Conservation (phyloP, 1,140 invertebrate species). For the Drosophila aff. region DNA sequence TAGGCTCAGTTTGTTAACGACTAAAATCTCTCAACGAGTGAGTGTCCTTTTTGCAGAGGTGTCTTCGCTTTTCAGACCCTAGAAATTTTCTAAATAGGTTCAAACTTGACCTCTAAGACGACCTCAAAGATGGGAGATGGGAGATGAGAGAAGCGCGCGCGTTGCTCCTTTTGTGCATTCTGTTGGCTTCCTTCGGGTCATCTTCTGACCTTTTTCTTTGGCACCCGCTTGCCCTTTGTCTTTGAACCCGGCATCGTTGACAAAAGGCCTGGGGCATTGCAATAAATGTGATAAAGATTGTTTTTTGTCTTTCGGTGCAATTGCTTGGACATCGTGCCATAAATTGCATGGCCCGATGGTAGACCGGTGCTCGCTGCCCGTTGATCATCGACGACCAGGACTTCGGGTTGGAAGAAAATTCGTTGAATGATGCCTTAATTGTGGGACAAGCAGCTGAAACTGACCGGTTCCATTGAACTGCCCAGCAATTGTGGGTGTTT, state of each 20-base stretch:
- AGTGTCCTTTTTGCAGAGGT: slow-evolving; percentile 2
- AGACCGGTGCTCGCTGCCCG: slow-evolving; percentile 44
- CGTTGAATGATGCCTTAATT: slow-evolving; percentile 79
- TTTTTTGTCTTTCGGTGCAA: slow-evolving; percentile 64
- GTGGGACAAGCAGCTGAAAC: slow-evolving; percentile 69
- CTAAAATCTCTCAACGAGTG: slow-evolving; percentile 14
- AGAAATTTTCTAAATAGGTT: slow-evolving; percentile 41
- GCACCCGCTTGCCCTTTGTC: slow-evolving; percentile 66
- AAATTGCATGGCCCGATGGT: slow-evolving; percentile 55
- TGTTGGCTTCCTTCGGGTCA: slow-evolving; percentile 36
- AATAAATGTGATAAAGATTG: slow-evolving; percentile 83
- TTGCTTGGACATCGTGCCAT: slow-evolving; percentile 66
- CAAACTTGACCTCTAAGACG: slow-evolving; percentile 77
- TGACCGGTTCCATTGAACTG: slow-evolving; percentile 55
- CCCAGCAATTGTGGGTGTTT: slow-evolving; percentile 69
- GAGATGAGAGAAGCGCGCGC: slow-evolving; percentile 43
- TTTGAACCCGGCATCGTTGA: slow-evolving; percentile 44
- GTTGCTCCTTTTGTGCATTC: slow-evolving; percentile 68
- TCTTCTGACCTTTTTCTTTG: slow-evolving; percentile 74
- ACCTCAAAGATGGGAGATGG: slow-evolving; percentile 58
- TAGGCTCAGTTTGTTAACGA: neutral
- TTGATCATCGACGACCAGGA: slow-evolving; percentile 38
- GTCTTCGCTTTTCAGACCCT: slow-evolving; percentile 7
- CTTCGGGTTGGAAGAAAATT: slow-evolving; percentile 44
- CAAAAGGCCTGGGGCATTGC: slow-evolving; percentile 69